A percentile compares a stretch with the other conserved stretches of the same genome.
Conservation (phyloP, 92 coral and sea anemone genomes). For the Epizoanthus ramosus region DNA sequence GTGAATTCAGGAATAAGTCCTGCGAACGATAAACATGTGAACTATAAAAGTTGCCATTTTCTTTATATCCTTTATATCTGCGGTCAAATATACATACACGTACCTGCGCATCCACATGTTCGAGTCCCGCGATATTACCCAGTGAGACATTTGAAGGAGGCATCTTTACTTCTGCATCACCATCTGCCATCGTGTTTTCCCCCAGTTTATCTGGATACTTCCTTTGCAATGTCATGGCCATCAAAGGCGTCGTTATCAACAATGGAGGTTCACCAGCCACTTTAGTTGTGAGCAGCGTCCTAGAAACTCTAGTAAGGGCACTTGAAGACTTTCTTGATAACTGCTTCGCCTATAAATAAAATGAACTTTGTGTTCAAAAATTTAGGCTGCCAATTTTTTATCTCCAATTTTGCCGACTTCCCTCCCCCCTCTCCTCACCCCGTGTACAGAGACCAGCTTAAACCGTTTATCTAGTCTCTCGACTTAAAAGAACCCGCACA, state of each 20-base stretch:
- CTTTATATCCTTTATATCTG: too few species aligned
- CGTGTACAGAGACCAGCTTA: too few species aligned
- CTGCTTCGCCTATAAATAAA: slow-evolving; percentile 32
- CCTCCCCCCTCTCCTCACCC: too few species aligned
- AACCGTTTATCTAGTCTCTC: too few species aligned
- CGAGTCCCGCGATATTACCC: slow-evolving; percentile 1
- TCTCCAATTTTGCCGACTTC: too few species aligned
- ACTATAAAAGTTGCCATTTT: background rate
- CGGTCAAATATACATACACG: too few species aligned
- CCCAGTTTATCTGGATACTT: slow-evolving; percentile 25
- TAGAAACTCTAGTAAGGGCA: slow-evolving; percentile 13
- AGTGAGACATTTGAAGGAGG: slow-evolving; percentile 34
- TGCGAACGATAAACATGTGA: too few species aligned
- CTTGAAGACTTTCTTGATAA: slow-evolving; percentile 15
- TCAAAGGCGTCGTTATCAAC: slow-evolving; percentile 26
- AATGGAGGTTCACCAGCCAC: slow-evolving; percentile 45
- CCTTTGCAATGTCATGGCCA: slow-evolving; percentile 37
- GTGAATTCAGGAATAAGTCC: too few species aligned
- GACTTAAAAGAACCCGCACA: too few species aligned
- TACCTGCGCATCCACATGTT: slow-evolving; percentile 42
- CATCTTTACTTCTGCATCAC: slow-evolving; percentile 19
- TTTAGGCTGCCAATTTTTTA: too few species aligned
- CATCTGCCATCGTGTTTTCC: slow-evolving; percentile 38
- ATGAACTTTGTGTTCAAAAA: background rate
- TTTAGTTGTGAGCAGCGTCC: slow-evolving; percentile 6